phyloP scores from a whole-genome alignment of 2,888 invertebrate species.

The Ochropacha duplaris region DNA sequence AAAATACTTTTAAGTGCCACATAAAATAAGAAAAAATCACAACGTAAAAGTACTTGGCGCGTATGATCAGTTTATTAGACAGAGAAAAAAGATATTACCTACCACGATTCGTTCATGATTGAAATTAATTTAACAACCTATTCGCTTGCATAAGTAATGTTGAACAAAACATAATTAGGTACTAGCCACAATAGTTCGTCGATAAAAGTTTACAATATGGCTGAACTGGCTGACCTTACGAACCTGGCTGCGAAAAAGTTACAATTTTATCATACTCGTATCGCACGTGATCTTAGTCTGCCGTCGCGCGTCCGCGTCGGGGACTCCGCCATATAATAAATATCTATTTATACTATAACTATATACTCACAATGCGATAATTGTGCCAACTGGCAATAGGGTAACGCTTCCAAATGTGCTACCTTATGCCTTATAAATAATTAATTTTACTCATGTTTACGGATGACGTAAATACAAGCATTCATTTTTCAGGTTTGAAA shows the following conservation, averaged over 20 bases:
- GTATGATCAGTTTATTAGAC: no score
- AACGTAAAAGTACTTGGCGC: not conserved
- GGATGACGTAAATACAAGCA: not conserved
- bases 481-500: no score
- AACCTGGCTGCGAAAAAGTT: slow-evolving; percentile 19
- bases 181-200: not conserved
- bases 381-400: slow-evolving; percentile 61
- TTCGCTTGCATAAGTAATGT: not conserved
- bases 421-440: slow-evolving; percentile 10
- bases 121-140: not conserved
- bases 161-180: not conserved
- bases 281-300: slow-evolving; percentile 14
- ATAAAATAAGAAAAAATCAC: not conserved
- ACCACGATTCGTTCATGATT: not conserved
- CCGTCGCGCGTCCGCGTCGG: no score
- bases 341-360: slow-evolving; percentile 21
- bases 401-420: slow-evolving; percentile 30
- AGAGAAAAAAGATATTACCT: not conserved
- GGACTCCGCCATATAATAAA: slow-evolving; percentile 12
- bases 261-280: slow-evolving; percentile 6
- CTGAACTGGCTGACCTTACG: slow-evolving; percentile 2
- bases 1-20: slow-evolving; percentile 12
- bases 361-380: slow-evolving; percentile 34
- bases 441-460: slow-evolving; percentile 18
- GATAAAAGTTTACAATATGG: not conserved